A percentile compares a stretch with the other conserved stretches of the same genome.
phyloP scores from a whole-genome alignment of 2,113 vertebrate species.

The Corvus hawaiiensis region DNA sequence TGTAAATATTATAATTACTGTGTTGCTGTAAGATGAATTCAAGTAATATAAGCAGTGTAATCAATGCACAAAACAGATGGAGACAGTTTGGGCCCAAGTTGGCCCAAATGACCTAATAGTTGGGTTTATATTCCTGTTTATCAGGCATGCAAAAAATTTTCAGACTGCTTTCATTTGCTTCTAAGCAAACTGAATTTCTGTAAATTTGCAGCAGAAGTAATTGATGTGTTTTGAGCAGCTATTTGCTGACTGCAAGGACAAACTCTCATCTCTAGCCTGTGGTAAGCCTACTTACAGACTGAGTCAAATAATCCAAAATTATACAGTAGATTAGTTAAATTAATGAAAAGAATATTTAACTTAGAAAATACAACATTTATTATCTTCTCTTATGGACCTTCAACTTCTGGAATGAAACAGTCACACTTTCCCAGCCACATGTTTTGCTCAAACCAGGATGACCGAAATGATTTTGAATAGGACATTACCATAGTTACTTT shows the following conservation, averaged over 20 bases:
- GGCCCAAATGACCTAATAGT: background rate
- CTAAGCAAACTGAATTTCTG: background rate
- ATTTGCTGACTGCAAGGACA: background rate
- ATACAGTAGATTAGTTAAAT: background rate
- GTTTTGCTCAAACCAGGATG: background rate
- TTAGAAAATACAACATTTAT: background rate
- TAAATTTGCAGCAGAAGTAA: background rate
- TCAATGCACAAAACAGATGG: background rate
- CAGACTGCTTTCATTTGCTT: background rate
- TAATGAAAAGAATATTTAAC: background rate
- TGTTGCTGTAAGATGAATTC: background rate
- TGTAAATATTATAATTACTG: background rate
- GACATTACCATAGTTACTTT: background rate
- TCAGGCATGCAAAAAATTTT: background rate
- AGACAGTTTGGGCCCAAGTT: background rate
- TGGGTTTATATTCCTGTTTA: background rate
- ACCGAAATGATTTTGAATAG: background rate
- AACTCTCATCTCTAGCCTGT: background rate
- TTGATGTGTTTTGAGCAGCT: background rate
- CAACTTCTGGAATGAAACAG: background rate
- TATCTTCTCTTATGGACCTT: background rate
- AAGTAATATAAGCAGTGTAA: background rate
- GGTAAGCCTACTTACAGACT: background rate
- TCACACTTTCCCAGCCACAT: background rate
- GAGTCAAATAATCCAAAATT: background rate